These are phyloP conservation scores for Rhombomys opimus DNA, from an alignment of 2,113 vertebrate species.

Conservation along the genomic window DNA sequence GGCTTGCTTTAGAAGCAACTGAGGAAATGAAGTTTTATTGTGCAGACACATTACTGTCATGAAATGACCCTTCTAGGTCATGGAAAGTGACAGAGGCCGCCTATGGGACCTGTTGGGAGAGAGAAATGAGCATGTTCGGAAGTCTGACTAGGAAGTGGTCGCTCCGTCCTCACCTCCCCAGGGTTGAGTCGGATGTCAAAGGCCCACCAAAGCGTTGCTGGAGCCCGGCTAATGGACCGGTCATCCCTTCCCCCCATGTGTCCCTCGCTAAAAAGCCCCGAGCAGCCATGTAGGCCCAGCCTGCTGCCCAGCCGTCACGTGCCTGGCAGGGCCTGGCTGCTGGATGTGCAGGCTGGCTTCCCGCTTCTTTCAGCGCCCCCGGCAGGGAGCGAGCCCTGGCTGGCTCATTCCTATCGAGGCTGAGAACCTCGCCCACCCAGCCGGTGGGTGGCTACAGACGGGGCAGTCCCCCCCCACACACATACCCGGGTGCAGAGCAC, in stretches of 20 bases:
- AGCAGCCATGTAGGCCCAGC: not conserved
- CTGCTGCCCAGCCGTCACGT: not conserved
- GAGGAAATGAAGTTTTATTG: not conserved
- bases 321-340: not conserved
- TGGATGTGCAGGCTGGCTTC: not conserved
- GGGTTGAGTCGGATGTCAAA: not conserved
- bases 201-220: not conserved
- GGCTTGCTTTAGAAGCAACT: not conserved
- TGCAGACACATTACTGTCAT: not conserved
- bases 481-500: no score
- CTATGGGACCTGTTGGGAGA: not conserved
- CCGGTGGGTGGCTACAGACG: no score
- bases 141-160: not conserved
- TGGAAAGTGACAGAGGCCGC: not conserved
- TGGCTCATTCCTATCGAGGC: no score
- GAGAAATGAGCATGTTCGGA: not conserved
- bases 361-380: not conserved
- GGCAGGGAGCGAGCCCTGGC: no score
- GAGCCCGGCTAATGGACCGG: not conserved
- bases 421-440: no score
- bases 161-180: not conserved
- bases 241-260: not conserved
- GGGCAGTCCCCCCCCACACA: rapidly evolving
- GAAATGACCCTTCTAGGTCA: not conserved
- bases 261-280: not conserved